Evolutionary conservation across 1,140 invertebrate species (phyloP).

Genomic region (Sesamia nonagrioides): DNA sequence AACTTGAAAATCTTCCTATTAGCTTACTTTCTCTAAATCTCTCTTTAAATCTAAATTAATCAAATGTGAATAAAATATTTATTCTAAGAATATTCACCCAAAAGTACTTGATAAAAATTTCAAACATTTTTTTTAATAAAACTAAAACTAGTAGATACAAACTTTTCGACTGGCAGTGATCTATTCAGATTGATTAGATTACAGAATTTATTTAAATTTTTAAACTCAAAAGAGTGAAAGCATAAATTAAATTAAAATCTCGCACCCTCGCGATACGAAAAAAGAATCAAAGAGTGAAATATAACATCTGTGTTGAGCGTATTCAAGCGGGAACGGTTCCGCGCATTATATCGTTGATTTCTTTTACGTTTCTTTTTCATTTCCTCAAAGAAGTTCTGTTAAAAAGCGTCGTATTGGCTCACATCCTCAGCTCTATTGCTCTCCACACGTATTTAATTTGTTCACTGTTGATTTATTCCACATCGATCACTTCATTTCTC

Average conservation of each 20-base stretch:
- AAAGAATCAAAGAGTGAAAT: constrained; percentile 54
- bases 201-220: constrained; percentile 10
- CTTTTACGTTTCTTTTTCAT: constrained; percentile 55
- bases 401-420: constrained; percentile 60
- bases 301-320: constrained; percentile 55
- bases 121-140: too few species aligned
- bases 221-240: constrained; percentile 26
- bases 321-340: constrained; percentile 50
- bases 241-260: constrained; percentile 43
- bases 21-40: not conserved
- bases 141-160: too few species aligned
- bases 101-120: too few species aligned
- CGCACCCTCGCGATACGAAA: constrained; percentile 27
- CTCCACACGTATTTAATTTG: constrained; percentile 69
- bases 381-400: constrained; percentile 58
- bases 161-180: not conserved
- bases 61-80: not conserved
- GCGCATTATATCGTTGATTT: constrained; percentile 55
- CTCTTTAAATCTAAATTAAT: not conserved
- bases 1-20: not conserved
- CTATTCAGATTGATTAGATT: not conserved
- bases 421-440: constrained; percentile 59
- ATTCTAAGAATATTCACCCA: not conserved
- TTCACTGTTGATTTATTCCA: constrained; percentile 68
- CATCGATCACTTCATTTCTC: constrained; percentile 67